Evolutionary conservation across 2,888 invertebrate species (phyloP), one percentile per base, ranked within the genome.

Genomic region (Ennomos erosarius): DNA sequence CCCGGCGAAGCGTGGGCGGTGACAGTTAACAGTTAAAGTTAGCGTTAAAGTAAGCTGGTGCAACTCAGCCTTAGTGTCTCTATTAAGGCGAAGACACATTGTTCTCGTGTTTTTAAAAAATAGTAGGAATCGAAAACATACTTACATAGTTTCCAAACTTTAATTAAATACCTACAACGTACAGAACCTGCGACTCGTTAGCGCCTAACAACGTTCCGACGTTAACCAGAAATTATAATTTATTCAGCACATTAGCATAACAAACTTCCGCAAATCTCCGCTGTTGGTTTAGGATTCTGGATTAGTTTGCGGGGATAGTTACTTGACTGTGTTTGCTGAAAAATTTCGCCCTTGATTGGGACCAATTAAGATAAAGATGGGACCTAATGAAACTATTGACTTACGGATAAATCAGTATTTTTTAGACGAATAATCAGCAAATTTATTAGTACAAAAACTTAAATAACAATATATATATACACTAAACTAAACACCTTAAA

Each of bases 211-310:
- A 62, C 33, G 54, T 53, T 58, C 46, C 51, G 47, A 61, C 51
- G 52, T 59, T 62, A 60, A 57, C 56, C 51, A 35, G 36, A 56
- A 62, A 55, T 60, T 65, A 63, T 65, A 64, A 67, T 65, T 60
- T 64, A 64, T 64, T 63, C 57, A 58, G 12, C 47, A 46, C 55
- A 69, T 69, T 67, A 64, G 45, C 67, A 69, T 67, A 59, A 47
- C 39, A 59, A 59, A 67, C 57, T 68, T 66, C 56, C 47, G 38
- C 56, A 49, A 62, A 63, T 59, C 49, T 55, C 55, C 43, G 38
- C 10, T 67, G 67, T 69, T 55, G 55, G 55, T 55, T 67, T 65
- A 67, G 69, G 69, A 55, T 46, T 26, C 47, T 39, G 38, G 51
- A 55, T 47, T 67, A 62, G 69, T 67, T 68, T 61, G 58, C 40